Conservation (phyloP, 2,113 vertebrate species). For the Cottus gobio region DNA sequence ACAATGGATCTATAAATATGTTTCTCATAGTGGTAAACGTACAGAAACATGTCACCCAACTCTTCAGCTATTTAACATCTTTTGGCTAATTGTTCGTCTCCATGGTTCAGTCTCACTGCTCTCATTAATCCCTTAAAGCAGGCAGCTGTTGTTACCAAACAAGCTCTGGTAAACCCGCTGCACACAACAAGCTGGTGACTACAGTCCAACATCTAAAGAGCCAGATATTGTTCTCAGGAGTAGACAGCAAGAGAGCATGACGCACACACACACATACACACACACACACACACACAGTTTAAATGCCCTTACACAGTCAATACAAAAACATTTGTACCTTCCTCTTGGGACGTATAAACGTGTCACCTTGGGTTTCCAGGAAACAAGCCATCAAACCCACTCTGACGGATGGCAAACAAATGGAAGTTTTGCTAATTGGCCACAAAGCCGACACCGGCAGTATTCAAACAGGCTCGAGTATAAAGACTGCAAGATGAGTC, state of each 20-base stretch:
- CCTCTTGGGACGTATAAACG: slow-evolving; percentile 34
- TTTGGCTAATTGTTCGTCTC: slow-evolving; percentile 8
- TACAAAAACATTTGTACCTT: slow-evolving; percentile 30
- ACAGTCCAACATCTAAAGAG: not conserved
- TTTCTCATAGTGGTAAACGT: not conserved
- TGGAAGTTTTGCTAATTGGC: slow-evolving; percentile 50
- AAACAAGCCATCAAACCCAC: slow-evolving; percentile 51
- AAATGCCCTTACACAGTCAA: slow-evolving; percentile 27
- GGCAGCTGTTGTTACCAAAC: slow-evolving; percentile 12
- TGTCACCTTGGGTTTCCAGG: slow-evolving; percentile 46
- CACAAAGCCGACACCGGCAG: slow-evolving; percentile 40
- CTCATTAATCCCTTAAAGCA: slow-evolving; percentile 19
- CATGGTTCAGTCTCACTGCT: slow-evolving; percentile 7
- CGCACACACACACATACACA: not conserved
- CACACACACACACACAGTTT: not conserved
- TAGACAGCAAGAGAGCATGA: not conserved
- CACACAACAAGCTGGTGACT: not conserved
- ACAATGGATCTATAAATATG: not conserved
- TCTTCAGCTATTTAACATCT: not conserved
- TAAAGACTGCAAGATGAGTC: slow-evolving; percentile 57
- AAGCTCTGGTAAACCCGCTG: slow-evolving; percentile 6
- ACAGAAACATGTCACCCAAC: not conserved
- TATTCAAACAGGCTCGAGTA: slow-evolving; percentile 41
- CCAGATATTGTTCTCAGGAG: not conserved
- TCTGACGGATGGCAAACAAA: slow-evolving; percentile 21